phyloP scores from a whole-genome alignment of 2,797 vertebrate genomes.

The Gambelia wislizenii region DNA sequence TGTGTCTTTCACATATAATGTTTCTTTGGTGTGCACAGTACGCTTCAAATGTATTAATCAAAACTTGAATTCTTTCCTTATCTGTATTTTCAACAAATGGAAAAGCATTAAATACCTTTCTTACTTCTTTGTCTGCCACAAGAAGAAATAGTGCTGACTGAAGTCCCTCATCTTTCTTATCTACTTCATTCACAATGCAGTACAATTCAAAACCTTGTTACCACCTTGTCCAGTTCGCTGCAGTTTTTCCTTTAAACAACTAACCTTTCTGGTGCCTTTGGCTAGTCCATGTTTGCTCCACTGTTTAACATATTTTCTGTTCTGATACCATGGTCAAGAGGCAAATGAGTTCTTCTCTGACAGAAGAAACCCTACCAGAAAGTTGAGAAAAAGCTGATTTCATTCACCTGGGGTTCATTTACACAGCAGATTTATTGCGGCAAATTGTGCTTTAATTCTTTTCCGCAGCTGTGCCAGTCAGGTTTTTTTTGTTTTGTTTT shows the following conservation, averaged over 20 bases:
- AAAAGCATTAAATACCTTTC: background rate
- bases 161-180: constrained; percentile 23
- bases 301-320: background rate
- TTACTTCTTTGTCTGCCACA: constrained; percentile 21
- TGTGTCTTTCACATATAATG: constrained; percentile 33
- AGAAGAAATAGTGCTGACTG: constrained; percentile 36
- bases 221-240: constrained; percentile 55
- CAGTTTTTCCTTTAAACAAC: constrained; percentile 56
- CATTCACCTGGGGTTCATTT: no score
- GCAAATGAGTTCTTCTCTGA: no score
- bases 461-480: no score
- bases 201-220: constrained; percentile 44
- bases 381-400: no score
- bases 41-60: constrained; percentile 33
- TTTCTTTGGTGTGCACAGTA: background rate
- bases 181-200: constrained; percentile 7
- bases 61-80: constrained; percentile 25
- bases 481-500: no score
- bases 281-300: constrained; percentile 41
- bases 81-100: constrained; percentile 27
- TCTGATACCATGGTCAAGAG: background rate
- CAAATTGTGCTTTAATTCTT: no score
- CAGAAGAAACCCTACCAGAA: no score
- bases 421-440: no score
- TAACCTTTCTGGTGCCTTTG: constrained; percentile 57